phyloP scores from a whole-genome alignment of 2,113 vertebrate genomes.

The Thunnus thynnus region DNA sequence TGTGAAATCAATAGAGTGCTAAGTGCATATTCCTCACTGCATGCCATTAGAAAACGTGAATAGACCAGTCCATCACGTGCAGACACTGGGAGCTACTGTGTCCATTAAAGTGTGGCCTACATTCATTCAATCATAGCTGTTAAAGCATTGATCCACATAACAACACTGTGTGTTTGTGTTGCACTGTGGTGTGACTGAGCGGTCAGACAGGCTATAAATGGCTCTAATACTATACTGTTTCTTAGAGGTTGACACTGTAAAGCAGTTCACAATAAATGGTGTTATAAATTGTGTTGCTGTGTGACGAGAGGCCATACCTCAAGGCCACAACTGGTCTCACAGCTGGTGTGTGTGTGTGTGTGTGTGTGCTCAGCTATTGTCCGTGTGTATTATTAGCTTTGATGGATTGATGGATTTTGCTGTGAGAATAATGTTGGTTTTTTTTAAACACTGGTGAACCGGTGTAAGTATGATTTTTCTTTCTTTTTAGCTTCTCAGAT shows the following conservation, averaged over 20 bases:
- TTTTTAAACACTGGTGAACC: neutral
- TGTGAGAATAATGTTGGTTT: neutral
- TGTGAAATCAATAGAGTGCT: conserved; percentile 18
- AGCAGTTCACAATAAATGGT: conserved; percentile 48
- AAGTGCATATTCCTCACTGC: conserved; percentile 6
- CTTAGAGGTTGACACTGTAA: conserved; percentile 26
- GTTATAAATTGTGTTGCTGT: conserved; percentile 32
- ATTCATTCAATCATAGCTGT: conserved; percentile 38
- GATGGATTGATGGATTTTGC: conserved; percentile 7
- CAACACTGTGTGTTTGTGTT: conserved; percentile 31
- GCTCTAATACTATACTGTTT: conserved; percentile 19
- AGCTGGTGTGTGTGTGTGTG: neutral
- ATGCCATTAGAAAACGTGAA: conserved; percentile 44
- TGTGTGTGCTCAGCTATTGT: conserved; percentile 10
- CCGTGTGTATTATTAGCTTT: conserved; percentile 14
- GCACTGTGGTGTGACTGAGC: conserved; percentile 50
- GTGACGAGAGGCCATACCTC: conserved; percentile 38
- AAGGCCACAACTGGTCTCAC: conserved; percentile 43
- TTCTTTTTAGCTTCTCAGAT: neutral
- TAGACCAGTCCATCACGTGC: conserved; percentile 39
- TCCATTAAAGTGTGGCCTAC: conserved; percentile 49
- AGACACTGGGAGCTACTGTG: conserved; percentile 31
- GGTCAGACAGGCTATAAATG: conserved; percentile 54
- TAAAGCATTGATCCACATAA: conserved; percentile 17
- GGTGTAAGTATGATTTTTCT: neutral